Percentiles rank a stretch among this genome's conserved stretches.
Evolutionary conservation across 2,113 vertebrate species (phyloP).

Genomic region (Cephalopholis sonnerati): DNA sequence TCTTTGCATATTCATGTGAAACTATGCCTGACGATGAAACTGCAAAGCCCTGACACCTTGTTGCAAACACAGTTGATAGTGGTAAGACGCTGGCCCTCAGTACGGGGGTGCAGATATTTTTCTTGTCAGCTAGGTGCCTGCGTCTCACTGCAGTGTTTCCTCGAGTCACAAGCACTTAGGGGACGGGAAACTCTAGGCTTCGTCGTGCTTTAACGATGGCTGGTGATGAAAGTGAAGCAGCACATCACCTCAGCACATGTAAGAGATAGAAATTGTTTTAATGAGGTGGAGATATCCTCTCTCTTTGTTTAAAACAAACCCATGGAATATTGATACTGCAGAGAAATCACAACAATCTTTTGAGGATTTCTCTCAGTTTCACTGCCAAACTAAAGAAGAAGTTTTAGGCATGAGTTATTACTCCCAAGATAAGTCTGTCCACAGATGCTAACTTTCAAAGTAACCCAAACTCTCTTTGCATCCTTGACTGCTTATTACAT

Average conservation of each 20-base stretch:
- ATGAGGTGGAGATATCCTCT: conserved; percentile 56
- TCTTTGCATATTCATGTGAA: conserved; percentile 67
- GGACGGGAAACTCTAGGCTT: background rate
- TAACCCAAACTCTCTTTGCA: background rate
- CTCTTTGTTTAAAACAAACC: conserved; percentile 45
- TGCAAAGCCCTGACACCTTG: conserved; percentile 62
- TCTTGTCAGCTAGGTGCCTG: conserved; percentile 52
- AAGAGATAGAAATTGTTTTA: conserved; percentile 70
- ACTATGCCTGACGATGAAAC: conserved; percentile 49
- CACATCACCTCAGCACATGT: conserved; percentile 39
- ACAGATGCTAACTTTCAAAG: conserved; percentile 13
- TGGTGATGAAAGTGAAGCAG: conserved; percentile 59
- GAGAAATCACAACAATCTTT: conserved; percentile 43
- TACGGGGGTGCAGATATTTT: conserved; percentile 17
- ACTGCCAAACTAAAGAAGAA: conserved; percentile 13
- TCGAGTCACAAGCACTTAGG: conserved; percentile 24
- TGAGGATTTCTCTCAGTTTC: conserved; percentile 20
- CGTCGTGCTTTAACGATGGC: background rate
- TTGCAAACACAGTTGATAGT: conserved; percentile 44
- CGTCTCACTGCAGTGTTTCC: conserved; percentile 24
- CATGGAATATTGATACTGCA: conserved; percentile 48
- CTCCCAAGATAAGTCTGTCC: conserved; percentile 5
- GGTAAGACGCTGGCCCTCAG: conserved; percentile 18
- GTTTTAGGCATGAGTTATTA: conserved; percentile 10
- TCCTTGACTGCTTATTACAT: background rate